phyloP scores from a whole-genome alignment of 1,140 invertebrate genomes.

The Megalonaias nervosa region DNA sequence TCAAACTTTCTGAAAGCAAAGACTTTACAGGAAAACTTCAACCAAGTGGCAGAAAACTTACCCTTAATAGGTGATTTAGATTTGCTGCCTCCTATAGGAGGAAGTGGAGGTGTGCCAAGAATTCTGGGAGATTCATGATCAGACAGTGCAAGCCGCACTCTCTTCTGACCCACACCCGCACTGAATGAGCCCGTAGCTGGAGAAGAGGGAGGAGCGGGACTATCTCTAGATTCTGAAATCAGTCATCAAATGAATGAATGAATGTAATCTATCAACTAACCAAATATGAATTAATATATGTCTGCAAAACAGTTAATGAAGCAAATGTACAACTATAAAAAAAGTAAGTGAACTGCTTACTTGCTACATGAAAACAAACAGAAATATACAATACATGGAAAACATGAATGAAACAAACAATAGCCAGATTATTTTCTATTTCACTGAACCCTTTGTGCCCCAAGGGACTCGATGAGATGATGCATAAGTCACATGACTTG shows the following conservation, averaged over 20 bases:
- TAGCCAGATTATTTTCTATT: too few relatives aligned
- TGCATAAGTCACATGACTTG: too few relatives aligned
- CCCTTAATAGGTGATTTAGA: conserved; percentile 8
- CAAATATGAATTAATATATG: neutral
- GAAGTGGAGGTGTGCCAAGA: conserved; percentile 41
- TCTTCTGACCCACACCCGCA: conserved; percentile 33
- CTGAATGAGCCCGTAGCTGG: conserved; percentile 25
- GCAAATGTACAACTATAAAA: neutral
- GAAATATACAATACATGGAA: neutral
- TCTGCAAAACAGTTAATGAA: neutral
- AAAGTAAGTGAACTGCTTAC: neutral
- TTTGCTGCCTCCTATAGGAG: conserved; percentile 39
- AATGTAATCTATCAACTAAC: neutral
- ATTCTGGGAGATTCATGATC: conserved; percentile 32
- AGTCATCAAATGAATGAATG: neutral
- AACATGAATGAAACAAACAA: too few relatives aligned
- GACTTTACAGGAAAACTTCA: too few relatives aligned
- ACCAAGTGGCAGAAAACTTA: neutral
- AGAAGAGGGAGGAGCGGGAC: conserved; percentile 36
- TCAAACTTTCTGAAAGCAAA: too few relatives aligned
- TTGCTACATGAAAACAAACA: neutral
- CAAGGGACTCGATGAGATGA: too few relatives aligned
- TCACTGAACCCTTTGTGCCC: too few relatives aligned
- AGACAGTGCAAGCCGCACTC: conserved; percentile 42
- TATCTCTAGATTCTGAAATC: conserved; percentile 19